Percentiles rank a stretch among this genome's conserved stretches.
These are phyloP conservation scores for Sebastes nivosus DNA, from an alignment of 2,797 vertebrate species.

Conservation along the genomic window DNA sequence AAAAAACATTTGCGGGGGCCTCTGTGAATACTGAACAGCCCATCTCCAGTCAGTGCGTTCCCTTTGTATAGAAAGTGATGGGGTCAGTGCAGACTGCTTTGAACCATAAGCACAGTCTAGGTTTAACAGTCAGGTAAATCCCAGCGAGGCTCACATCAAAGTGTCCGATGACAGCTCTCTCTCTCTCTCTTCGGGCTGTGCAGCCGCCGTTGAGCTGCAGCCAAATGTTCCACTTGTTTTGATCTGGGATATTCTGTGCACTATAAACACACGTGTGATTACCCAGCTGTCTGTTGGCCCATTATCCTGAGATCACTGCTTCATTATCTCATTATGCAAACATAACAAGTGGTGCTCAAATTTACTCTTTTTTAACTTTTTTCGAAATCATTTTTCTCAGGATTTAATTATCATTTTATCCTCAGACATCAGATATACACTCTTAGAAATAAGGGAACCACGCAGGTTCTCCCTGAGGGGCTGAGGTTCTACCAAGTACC, in stretches of 20 bases:
- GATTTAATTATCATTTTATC: background rate
- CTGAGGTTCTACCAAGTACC: no score
- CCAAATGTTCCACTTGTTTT: background rate
- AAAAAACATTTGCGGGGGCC: background rate
- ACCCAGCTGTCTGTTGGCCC: no score
- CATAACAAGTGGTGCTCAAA: background rate
- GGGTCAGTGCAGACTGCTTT: slow-evolving; percentile 35
- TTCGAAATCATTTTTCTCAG: background rate
- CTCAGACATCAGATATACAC: background rate
- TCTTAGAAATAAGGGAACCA: no score
- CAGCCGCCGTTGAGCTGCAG: background rate
- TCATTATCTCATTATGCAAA: background rate
- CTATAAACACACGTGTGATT: background rate
- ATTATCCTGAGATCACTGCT: background rate
- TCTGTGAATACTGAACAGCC: slow-evolving; percentile 12
- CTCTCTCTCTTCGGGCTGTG: background rate
- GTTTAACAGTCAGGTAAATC: slow-evolving; percentile 38
- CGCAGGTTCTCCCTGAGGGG: no score
- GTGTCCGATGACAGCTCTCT: slow-evolving; percentile 9
- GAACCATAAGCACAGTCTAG: slow-evolving; percentile 12
- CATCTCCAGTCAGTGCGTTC: background rate
- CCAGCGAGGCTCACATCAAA: slow-evolving; percentile 31
- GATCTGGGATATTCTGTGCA: background rate
- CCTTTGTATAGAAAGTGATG: slow-evolving; percentile 3
- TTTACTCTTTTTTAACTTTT: background rate